These are phyloP conservation scores for Glaucidium brasilianum DNA, from an alignment of 2,113 vertebrate species.

Conservation along the genomic window DNA sequence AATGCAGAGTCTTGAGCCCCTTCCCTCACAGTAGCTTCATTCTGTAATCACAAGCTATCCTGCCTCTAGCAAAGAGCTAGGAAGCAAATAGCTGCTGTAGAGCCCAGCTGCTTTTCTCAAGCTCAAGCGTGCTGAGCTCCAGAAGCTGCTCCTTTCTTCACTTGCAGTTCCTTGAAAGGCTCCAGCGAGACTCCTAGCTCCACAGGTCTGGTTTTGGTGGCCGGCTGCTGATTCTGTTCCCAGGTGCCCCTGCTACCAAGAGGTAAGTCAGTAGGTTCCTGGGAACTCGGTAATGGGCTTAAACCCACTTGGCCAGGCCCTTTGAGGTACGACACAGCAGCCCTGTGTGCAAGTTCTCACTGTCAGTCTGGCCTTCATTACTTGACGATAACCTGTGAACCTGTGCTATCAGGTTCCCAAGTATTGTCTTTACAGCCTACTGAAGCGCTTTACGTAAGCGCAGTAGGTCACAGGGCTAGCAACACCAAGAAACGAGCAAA, in stretches of 20 bases:
- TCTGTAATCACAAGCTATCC: neutral
- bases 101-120: neutral
- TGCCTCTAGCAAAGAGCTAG: neutral
- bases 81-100: neutral
- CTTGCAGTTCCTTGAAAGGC: neutral
- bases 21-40: neutral
- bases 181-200: neutral
- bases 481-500: neutral
- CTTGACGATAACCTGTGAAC: neutral
- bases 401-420: neutral
- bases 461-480: neutral
- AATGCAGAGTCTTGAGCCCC: accelerated
- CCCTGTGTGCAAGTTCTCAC: neutral
- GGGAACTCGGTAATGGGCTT: neutral
- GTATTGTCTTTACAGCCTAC: neutral
- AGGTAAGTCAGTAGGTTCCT: neutral
- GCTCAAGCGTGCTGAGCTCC: neutral
- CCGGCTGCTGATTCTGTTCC: neutral
- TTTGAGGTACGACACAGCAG: neutral
- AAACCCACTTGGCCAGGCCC: too few relatives aligned
- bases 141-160: neutral
- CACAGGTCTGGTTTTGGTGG: accelerated
- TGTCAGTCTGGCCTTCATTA: neutral
- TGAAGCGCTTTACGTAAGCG: accelerated
- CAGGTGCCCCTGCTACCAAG: neutral